Evolutionary conservation across 2,797 vertebrate genomes (phyloP).

Genomic region (Bucorvus abyssinicus): DNA sequence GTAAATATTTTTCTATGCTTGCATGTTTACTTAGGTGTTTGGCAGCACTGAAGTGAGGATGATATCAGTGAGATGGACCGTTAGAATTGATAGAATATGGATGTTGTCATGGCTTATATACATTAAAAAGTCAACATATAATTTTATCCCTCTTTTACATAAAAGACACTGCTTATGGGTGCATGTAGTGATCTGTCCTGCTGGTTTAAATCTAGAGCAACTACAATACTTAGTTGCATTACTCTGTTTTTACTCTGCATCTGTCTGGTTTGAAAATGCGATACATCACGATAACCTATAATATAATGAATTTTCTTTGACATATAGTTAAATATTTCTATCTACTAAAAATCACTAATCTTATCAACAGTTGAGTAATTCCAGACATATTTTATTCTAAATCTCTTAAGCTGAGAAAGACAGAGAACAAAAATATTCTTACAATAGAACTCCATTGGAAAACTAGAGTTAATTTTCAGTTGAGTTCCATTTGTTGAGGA

Average conservation of each 20-base stretch:
- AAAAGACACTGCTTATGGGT: background rate
- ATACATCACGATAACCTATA: background rate
- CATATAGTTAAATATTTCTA: background rate
- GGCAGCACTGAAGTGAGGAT: background rate
- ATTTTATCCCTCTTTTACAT: background rate
- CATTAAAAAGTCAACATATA: too few species aligned
- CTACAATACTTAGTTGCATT: background rate
- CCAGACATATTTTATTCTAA: slow-evolving; percentile 8
- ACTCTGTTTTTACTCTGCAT: background rate
- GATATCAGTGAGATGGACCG: background rate
- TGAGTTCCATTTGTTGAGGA: background rate
- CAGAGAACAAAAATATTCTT: background rate
- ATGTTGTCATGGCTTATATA: background rate
- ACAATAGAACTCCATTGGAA: background rate
- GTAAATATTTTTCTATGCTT: background rate
- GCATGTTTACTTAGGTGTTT: background rate
- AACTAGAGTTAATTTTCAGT: background rate
- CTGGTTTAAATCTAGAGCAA: background rate
- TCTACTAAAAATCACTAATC: background rate
- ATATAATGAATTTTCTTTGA: background rate
- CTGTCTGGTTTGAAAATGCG: background rate
- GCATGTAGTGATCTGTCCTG: background rate
- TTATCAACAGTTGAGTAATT: background rate
- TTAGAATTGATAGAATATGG: background rate
- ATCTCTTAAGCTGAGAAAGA: background rate